Evolutionary conservation across 2,888 invertebrate species (phyloP).

Genomic region (Drosophila gaucha): DNA sequence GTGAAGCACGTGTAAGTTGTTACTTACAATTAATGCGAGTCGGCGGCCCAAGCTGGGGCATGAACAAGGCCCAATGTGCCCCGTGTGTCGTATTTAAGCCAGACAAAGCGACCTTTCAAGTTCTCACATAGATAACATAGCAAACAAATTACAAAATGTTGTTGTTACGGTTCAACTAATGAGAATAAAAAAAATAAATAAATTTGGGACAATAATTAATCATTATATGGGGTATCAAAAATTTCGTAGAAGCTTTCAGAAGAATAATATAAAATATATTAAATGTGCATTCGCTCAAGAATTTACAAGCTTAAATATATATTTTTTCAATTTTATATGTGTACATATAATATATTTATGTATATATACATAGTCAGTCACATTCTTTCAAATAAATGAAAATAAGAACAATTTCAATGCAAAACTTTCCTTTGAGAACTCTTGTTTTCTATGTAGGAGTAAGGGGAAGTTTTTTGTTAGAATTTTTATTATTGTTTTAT

Average conservation of each 20-base stretch:
- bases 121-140: conserved; percentile 24
- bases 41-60: neutral
- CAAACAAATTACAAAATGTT: conserved; percentile 21
- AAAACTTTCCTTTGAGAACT: no score
- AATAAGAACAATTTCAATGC: no score
- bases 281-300: no score
- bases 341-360: no score
- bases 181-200: neutral
- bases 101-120: conserved; percentile 39
- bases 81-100: conserved; percentile 23
- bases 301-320: neutral
- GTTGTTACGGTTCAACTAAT: conserved; percentile 1
- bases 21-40: conserved; percentile 69
- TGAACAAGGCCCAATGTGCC: neutral
- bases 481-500: neutral
- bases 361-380: no score
- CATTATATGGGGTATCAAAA: neutral
- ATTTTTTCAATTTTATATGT: neutral
- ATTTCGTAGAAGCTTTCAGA: neutral
- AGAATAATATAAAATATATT: neutral
- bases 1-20: conserved; percentile 68
- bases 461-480: no score
- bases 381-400: no score
- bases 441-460: no score
- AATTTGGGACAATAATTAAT: conserved; percentile 10